Conservation (phyloP, 2,888 invertebrate genomes). For the Carterocephalus palaemon region DNA sequence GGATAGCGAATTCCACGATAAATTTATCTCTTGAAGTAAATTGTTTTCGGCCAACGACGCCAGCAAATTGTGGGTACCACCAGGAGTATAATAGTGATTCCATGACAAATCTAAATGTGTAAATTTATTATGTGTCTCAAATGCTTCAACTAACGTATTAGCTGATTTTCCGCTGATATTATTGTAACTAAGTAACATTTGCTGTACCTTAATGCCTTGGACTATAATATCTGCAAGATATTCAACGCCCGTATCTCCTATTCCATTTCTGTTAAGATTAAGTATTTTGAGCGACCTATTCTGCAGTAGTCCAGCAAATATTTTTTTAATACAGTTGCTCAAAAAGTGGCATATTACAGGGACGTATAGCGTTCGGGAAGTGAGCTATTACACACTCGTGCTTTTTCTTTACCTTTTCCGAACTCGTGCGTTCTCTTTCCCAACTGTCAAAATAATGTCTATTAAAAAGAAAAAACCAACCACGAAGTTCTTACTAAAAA, state of each 20-base stretch:
- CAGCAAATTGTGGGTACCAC: constrained; percentile 42
- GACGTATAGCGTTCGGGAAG: no score
- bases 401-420: no score
- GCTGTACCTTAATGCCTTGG: constrained; percentile 41
- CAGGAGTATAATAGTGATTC: constrained; percentile 47
- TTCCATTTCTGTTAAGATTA: constrained; percentile 47
- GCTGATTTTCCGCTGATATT: constrained; percentile 45
- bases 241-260: constrained; percentile 47
- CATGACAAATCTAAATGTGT: constrained; percentile 54
- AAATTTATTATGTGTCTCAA: constrained; percentile 49
- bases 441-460: no score
- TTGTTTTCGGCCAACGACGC: constrained; percentile 42
- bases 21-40: constrained; percentile 44
- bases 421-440: no score
- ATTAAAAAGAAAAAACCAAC: no score
- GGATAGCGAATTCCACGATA: constrained; percentile 54
- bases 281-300: constrained; percentile 44
- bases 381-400: no score
- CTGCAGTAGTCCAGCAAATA: constrained; percentile 38
- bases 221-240: constrained; percentile 42
- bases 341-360: no score
- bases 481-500: no score
- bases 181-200: constrained; percentile 51
- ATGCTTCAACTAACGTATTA: constrained; percentile 40
- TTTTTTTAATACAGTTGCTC: no score